phyloP scores from a whole-genome alignment of 2,888 invertebrate genomes.

The Saturnia japonica region DNA sequence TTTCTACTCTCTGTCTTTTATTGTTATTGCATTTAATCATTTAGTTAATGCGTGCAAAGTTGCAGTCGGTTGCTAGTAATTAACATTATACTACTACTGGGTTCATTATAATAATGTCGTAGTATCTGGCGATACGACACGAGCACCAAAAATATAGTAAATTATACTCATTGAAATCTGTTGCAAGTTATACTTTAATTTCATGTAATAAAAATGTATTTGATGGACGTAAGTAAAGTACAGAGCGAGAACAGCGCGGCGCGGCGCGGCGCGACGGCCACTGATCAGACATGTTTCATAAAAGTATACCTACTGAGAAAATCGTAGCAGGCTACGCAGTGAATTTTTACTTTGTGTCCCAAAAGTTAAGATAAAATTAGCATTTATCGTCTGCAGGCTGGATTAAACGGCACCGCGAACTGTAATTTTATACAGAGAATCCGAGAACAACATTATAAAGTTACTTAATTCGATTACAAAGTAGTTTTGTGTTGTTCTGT shows the following conservation, averaged over 20 bases:
- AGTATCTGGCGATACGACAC: neutral
- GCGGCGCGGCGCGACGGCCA: too few relatives aligned
- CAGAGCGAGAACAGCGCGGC: too few relatives aligned
- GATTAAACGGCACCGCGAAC: slow-evolving; percentile 55
- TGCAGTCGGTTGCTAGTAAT: too few relatives aligned
- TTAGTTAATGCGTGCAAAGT: too few relatives aligned
- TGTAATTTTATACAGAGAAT: slow-evolving; percentile 44
- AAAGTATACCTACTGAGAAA: too few relatives aligned
- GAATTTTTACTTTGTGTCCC: slow-evolving; percentile 29
- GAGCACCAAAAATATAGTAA: neutral
- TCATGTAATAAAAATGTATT: neutral
- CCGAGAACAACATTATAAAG: slow-evolving; percentile 8
- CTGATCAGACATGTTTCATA: too few relatives aligned
- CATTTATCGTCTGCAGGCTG: slow-evolving; percentile 66
- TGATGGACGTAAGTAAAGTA: too few relatives aligned
- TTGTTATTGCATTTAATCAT: too few relatives aligned
- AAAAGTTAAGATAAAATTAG: slow-evolving; percentile 64
- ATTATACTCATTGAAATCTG: neutral
- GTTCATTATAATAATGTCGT: neutral
- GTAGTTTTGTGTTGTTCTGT: slow-evolving; percentile 20
- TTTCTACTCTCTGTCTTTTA: too few relatives aligned
- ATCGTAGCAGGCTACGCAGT: neutral
- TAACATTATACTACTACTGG: neutral
- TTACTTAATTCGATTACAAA: slow-evolving; percentile 18
- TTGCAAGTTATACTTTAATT: neutral